A percentile compares a stretch with the other conserved stretches of the same genome.
phyloP scores from a whole-genome alignment of 2,888 invertebrate genomes.

The Candidula unifasciata region DNA sequence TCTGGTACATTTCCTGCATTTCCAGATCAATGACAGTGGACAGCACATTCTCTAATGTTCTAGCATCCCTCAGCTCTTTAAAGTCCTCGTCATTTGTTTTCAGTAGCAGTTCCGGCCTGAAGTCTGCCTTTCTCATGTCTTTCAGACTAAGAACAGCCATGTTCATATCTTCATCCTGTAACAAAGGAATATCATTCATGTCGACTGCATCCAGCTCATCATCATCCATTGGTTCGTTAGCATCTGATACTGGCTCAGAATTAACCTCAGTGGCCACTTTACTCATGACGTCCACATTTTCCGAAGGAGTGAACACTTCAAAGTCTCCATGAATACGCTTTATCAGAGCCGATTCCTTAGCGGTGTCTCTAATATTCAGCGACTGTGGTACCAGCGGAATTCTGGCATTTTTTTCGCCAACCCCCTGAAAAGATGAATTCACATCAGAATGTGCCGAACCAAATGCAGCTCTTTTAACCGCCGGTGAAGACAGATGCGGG shows the following conservation, averaged over 20 bases:
- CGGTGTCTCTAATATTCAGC: conserved; percentile 17
- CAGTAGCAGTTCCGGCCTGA: conserved; percentile 42
- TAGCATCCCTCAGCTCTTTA: conserved; percentile 23
- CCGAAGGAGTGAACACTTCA: not conserved
- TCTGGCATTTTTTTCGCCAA: not conserved
- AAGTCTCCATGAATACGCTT: conserved; percentile 32
- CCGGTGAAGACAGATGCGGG: not conserved
- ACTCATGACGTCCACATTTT: not conserved
- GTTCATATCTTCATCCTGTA: conserved; percentile 42
- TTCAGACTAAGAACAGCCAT: conserved; percentile 24
- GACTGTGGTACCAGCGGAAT: not conserved
- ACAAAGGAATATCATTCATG: conserved; percentile 38
- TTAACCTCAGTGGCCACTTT: not conserved
- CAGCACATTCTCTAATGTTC: conserved; percentile 45
- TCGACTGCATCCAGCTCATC: conserved; percentile 26
- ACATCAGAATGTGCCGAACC: not conserved
- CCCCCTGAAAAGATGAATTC: not conserved
- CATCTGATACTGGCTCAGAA: not conserved
- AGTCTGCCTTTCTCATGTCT: conserved; percentile 39
- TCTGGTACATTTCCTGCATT: conserved; percentile 11
- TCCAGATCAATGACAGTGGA: conserved; percentile 50
- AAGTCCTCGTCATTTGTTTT: conserved; percentile 41
- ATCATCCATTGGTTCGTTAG: not conserved
- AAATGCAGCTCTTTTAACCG: not conserved
- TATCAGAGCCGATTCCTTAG: conserved; percentile 37